Conservation (phyloP, 2,888 invertebrate species). For the Himalopsyche tibetana region DNA sequence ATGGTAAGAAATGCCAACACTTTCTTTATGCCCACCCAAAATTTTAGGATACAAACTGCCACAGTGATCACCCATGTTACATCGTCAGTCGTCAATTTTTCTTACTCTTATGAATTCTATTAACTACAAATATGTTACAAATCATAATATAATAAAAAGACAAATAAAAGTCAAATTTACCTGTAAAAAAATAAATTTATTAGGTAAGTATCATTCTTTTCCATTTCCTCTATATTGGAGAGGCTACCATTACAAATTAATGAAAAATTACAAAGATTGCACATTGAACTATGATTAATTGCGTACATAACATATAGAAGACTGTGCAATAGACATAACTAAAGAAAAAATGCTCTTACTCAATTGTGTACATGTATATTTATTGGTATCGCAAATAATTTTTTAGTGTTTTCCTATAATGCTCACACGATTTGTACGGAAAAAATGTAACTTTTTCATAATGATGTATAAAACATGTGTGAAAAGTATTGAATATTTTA, state of each 20-base stretch:
- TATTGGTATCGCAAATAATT: neutral
- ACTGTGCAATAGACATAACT: neutral
- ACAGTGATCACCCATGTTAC: no score
- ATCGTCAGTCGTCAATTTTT: no score
- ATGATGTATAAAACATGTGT: neutral
- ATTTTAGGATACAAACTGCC: no score
- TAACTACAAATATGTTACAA: no score
- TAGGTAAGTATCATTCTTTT: conserved; percentile 59
- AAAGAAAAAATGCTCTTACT: neutral
- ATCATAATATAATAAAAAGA: neutral
- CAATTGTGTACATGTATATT: neutral
- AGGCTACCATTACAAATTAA: conserved; percentile 65
- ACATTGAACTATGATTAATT: conserved; percentile 46
- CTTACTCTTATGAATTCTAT: no score
- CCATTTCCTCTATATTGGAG: conserved; percentile 63
- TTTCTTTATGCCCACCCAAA: no score
- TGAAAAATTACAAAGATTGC: conserved; percentile 49
- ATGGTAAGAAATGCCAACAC: no score
- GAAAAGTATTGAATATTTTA: neutral
- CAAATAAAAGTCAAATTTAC: conserved; percentile 62
- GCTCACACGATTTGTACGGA: neutral
- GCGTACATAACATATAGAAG: neutral
- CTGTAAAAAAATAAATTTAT: conserved; percentile 66
- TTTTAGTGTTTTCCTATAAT: neutral
- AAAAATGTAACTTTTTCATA: neutral